These are phyloP conservation scores for Griposia aprilina DNA, from an alignment of 2,888 invertebrate species.

Conservation along the genomic window DNA sequence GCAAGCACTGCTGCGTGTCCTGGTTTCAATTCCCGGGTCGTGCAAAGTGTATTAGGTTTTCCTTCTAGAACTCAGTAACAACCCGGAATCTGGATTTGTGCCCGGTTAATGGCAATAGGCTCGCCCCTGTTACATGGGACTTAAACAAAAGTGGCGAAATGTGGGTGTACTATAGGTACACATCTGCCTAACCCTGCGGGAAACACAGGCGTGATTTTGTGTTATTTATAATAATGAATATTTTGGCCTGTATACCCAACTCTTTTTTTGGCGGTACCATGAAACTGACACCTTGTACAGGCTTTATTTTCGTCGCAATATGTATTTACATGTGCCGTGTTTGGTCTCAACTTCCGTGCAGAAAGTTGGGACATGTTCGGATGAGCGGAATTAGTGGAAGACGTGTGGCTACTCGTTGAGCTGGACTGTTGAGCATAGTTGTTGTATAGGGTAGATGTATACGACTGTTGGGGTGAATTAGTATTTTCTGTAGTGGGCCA, in stretches of 20 bases:
- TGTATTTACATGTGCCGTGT: constrained; percentile 6
- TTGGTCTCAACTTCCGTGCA: not conserved
- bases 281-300: not conserved
- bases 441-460: not conserved
- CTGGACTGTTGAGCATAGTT: not conserved
- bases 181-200: not conserved
- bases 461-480: not conserved
- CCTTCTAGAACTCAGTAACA: too few relatives aligned
- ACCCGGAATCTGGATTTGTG: too few relatives aligned
- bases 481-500: not conserved
- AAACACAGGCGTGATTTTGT: not conserved
- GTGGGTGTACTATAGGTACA: too few relatives aligned
- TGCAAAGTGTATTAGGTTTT: too few relatives aligned
- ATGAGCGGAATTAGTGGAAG: constrained; percentile 12
- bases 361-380: constrained; percentile 16
- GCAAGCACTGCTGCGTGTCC: too few relatives aligned
- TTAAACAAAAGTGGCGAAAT: too few relatives aligned
- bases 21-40: too few relatives aligned
- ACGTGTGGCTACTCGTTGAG: not conserved
- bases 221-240: not conserved
- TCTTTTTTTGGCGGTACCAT: not conserved
- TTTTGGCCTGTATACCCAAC: not conserved
- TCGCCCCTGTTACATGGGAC: too few relatives aligned
- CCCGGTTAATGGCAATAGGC: too few relatives aligned
- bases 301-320: constrained; percentile 10